Conservation (phyloP, 1,140 invertebrate species). For the Chrysopa pallens region DNA sequence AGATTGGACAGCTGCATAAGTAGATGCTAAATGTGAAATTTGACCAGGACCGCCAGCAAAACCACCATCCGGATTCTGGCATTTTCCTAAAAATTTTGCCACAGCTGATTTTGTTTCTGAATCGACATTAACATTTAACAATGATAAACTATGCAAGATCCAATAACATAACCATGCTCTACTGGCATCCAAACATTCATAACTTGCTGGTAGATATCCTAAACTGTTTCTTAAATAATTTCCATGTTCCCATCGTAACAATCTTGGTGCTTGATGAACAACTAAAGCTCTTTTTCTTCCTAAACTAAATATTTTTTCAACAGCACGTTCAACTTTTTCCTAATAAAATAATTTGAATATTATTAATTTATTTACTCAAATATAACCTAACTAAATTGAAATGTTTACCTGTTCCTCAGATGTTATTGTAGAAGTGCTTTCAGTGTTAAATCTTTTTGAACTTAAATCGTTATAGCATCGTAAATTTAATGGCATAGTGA, state of each 20-base stretch:
- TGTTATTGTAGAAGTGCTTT: slow-evolving; percentile 27
- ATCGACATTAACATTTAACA: slow-evolving; percentile 56
- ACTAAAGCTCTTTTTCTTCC: slow-evolving; percentile 32
- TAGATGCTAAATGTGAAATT: slow-evolving; percentile 81
- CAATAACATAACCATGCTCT: slow-evolving; percentile 91
- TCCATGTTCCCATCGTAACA: slow-evolving; percentile 44
- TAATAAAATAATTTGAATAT: slow-evolving; percentile 22
- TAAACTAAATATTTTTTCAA: slow-evolving; percentile 41
- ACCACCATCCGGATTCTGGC: slow-evolving; percentile 67
- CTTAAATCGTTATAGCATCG: slow-evolving; percentile 5
- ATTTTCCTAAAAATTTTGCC: slow-evolving; percentile 47
- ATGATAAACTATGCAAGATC: slow-evolving; percentile 78
- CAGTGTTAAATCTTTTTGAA: slow-evolving; percentile 21
- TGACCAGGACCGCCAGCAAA: slow-evolving; percentile 91
- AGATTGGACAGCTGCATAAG: slow-evolving; percentile 91
- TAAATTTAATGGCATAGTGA: neutral
- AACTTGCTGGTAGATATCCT: slow-evolving; percentile 39
- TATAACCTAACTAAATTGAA: slow-evolving; percentile 1
- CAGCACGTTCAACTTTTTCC: slow-evolving; percentile 42
- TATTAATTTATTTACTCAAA: slow-evolving; percentile 1
- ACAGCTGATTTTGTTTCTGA: slow-evolving; percentile 41
- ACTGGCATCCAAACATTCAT: slow-evolving; percentile 81
- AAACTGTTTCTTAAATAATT: slow-evolving; percentile 52
- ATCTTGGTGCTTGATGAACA: slow-evolving; percentile 35
- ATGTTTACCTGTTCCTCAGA: slow-evolving; percentile 34